phyloP scores from a whole-genome alignment of 2,888 invertebrate species.

The Parelbella ahira region DNA sequence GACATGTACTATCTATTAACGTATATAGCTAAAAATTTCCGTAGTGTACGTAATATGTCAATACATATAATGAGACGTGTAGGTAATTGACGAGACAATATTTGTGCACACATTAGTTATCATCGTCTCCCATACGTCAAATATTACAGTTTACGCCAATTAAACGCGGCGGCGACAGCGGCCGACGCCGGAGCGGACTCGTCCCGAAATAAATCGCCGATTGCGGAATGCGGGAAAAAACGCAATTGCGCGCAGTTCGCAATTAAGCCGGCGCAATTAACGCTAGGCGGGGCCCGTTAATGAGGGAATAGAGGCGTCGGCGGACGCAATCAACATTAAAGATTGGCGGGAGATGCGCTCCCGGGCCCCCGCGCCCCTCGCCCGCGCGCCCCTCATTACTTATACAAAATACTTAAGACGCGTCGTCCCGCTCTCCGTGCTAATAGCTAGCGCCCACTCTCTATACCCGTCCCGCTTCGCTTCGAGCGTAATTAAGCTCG shows the following conservation, averaged over 20 bases:
- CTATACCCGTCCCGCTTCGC: constrained; percentile 75
- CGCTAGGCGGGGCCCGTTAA: constrained; percentile 76
- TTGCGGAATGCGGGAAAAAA: constrained; percentile 42
- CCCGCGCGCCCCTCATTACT: constrained; percentile 80
- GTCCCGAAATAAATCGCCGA: constrained; percentile 40
- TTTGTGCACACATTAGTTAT: constrained; percentile 1
- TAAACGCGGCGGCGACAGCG: constrained; percentile 42
- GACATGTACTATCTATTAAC: no score
- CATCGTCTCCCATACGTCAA: constrained; percentile 8
- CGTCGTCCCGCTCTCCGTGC: constrained; percentile 83
- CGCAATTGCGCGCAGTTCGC: constrained; percentile 39
- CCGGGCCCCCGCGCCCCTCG: constrained; percentile 64
- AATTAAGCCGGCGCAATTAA: constrained; percentile 75
- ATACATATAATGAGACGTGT: no score
- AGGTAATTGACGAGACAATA: constrained; percentile 2
- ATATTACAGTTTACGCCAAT: constrained; percentile 39
- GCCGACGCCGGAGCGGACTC: constrained; percentile 25
- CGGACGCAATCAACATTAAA: constrained; percentile 78
- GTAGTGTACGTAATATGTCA: no score
- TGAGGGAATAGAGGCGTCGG: constrained; percentile 76
- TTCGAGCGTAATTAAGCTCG: constrained; percentile 78
- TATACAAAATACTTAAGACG: constrained; percentile 82
- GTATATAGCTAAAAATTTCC: no score
- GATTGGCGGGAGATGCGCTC: constrained; percentile 79
- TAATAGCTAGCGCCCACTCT: constrained; percentile 83